Evolutionary conservation across 2,888 invertebrate species (phyloP), one percentile per base, ranked within the genome.

Genomic region (Sphinx pinastri): DNA sequence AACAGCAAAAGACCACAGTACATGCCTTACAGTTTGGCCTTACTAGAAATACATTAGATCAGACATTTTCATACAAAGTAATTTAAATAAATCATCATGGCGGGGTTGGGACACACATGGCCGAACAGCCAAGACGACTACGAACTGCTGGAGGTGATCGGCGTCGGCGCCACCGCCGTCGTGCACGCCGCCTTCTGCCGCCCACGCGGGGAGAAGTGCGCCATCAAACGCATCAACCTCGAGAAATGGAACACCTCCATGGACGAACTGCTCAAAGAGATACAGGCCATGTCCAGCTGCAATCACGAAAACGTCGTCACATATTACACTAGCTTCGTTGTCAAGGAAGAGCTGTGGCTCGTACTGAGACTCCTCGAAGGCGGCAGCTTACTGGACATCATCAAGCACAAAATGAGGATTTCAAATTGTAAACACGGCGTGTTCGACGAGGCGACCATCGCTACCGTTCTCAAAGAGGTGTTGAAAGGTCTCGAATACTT

Each of bases 171-270:
- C 72, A 99, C 99, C n/a, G 99, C 99, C 49, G 98, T 98, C 58
- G 99, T 99, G n/a, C 99, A 99, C 91, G 97, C 97, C 72, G 99
- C 99, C 8, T 96, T 96, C 80, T 99, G 99, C 90, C 96, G 97
- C 81, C 97, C 99, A n/a, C 95, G 98, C 69, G 96, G 96, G 79
- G 99, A 99, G 92, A 98, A 97, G 94, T 99, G 99, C 94, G 99
- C 99, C 86, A 99, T 99, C 86, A 99, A 99, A 91, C 95, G 99
- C 79, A 99, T 99, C 89, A 99, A 99, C 92, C 95, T 99, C 84
- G 99, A 99, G 94, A 99, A 99, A 95, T 99, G 99, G 98, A 99
- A 99, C 94, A 99, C 99, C 13, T 99, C 99, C 76, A 99, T 99
- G 97, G 99, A 99, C 89, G 99, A 99, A 90, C 94, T 99, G 74